Evolutionary conservation across 2,113 vertebrate species (phyloP).

Genomic region (Picathartes gymnocephalus): DNA sequence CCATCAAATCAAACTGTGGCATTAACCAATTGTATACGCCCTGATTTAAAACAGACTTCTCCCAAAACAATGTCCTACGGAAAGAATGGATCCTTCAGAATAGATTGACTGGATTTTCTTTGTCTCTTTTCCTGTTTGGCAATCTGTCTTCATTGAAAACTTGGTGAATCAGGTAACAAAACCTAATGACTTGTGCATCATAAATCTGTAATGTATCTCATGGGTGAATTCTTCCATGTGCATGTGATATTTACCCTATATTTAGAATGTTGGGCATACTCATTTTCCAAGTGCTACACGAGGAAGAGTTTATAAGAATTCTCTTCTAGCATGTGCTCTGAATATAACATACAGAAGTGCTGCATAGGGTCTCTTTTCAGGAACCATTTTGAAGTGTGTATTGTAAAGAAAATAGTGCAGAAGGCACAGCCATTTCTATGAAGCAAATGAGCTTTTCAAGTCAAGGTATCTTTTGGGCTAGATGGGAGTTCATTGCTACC

Average conservation of each 20-base stretch:
- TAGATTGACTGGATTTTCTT: conserved; percentile 60
- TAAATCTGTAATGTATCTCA: conserved; percentile 64
- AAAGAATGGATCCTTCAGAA: conserved; percentile 45
- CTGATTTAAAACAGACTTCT: conserved; percentile 38
- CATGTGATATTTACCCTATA: conserved; percentile 37
- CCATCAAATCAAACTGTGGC: conserved; percentile 41
- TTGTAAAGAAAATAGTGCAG: background rate
- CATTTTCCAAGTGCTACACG: conserved; percentile 47
- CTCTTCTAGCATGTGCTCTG: background rate
- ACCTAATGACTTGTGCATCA: conserved; percentile 70
- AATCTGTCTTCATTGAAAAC: conserved; percentile 58
- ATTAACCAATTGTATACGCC: background rate
- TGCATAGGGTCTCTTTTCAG: background rate
- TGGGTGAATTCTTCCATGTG: conserved; percentile 59
- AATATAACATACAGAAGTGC: conserved; percentile 2
- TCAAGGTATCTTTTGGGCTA: background rate
- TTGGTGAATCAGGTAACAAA: conserved; percentile 68
- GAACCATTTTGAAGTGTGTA: background rate
- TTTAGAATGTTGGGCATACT: conserved; percentile 57
- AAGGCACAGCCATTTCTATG: background rate
- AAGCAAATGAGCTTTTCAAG: background rate
- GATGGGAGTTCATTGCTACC: background rate
- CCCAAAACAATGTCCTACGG: background rate
- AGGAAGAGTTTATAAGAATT: conserved; percentile 30
- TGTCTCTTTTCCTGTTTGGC: conserved; percentile 32